Percentiles rank a stretch among this genome's conserved stretches.
Conservation (phyloP, 2,888 invertebrate species). For the Cataglyphis livida region DNA sequence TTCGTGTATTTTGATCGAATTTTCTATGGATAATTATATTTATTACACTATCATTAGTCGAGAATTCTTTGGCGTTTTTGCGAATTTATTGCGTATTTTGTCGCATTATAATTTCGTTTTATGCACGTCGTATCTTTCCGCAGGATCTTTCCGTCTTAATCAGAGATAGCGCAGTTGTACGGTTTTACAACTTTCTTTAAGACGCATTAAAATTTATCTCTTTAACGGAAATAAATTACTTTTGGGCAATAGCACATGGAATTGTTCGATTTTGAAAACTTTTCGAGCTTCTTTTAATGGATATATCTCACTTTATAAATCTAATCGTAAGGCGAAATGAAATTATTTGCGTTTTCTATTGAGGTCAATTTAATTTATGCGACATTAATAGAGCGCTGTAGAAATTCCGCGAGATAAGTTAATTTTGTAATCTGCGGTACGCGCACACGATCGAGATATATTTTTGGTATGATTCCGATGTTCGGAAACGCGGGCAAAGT, state of each 20-base stretch:
- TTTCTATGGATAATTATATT: slow-evolving; percentile 1
- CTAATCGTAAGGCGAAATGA: background rate
- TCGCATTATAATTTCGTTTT: slow-evolving; percentile 22
- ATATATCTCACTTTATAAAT: background rate
- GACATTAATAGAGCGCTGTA: slow-evolving; percentile 1
- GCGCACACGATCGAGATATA: background rate
- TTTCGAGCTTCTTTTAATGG: background rate
- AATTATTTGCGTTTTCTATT: slow-evolving; percentile 22
- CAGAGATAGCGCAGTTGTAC: background rate
- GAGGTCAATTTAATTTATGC: slow-evolving; percentile 2
- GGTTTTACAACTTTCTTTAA: slow-evolving; percentile 30
- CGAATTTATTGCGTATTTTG: background rate
- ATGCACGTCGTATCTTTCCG: slow-evolving; percentile 6
- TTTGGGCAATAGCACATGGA: background rate
- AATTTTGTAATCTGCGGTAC: slow-evolving; percentile 1
- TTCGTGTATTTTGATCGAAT: background rate
- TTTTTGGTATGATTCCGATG: background rate
- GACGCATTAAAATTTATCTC: slow-evolving; percentile 11
- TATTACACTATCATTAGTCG: background rate
- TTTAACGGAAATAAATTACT: background rate
- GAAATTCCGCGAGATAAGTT: background rate
- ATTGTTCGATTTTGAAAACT: background rate
- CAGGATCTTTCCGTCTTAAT: slow-evolving; percentile 17
- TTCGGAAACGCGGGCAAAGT: background rate
- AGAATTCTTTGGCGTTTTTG: background rate